Conservation (phyloP, 35 echinoderm and acorn worm species). For the Acanthaster planci region DNA sequence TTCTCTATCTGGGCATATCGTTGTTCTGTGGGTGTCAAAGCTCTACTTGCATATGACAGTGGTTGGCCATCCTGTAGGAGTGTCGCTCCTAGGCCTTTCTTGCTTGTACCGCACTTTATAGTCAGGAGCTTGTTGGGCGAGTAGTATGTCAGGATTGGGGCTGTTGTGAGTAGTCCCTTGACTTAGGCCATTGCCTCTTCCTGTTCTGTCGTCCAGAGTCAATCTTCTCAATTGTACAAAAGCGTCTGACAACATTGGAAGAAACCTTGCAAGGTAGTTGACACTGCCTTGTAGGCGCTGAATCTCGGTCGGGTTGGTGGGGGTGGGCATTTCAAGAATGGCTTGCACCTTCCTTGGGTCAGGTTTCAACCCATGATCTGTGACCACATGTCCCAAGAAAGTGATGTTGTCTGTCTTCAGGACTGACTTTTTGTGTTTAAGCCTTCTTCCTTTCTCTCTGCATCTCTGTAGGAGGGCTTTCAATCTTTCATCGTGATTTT, state of each 20-base stretch:
- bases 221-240: not conserved
- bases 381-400: not conserved
- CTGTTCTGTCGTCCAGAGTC: conserved; percentile 27
- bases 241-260: not conserved
- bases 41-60: conserved; percentile 52
- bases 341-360: not conserved
- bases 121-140: conserved; percentile 24
- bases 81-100: conserved; percentile 51
- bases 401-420: no score
- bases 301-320: conserved; percentile 24
- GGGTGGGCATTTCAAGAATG: not conserved
- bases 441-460: conserved; percentile 32
- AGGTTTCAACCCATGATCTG: not conserved
- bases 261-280: conserved; percentile 58
- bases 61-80: conserved; percentile 47
- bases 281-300: conserved; percentile 53
- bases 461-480: conserved; percentile 58
- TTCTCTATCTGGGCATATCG: conserved; percentile 69
- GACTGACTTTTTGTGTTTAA: conserved; percentile 44
- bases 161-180: conserved; percentile 32
- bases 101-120: conserved; percentile 53
- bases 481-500: conserved; percentile 43
- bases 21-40: conserved; percentile 42
- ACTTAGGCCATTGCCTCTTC: conserved; percentile 18
- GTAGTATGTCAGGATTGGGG: conserved; percentile 56